These are phyloP conservation scores for Verasper variegatus DNA, from an alignment of 2,113 vertebrate species.

Conservation along the genomic window DNA sequence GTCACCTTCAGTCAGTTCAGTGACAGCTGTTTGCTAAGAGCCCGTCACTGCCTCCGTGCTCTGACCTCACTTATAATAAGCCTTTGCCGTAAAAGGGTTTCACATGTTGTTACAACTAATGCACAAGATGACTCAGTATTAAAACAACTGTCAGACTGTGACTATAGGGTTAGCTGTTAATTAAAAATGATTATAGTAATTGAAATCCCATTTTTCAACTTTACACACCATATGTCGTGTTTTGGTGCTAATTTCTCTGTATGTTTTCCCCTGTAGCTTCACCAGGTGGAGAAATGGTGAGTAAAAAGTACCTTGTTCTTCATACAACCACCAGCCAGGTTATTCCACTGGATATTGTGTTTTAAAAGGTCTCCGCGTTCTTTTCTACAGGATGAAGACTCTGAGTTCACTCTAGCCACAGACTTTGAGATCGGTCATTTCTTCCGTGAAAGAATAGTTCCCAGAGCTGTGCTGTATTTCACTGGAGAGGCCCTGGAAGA, in stretches of 20 bases:
- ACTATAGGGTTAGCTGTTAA: neutral
- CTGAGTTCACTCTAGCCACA: constrained; percentile 91
- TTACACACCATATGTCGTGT: neutral
- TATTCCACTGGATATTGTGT: neutral
- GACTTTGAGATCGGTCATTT: constrained; percentile 99
- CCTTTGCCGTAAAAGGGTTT: constrained; percentile 20
- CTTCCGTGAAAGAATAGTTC: constrained; percentile 96
- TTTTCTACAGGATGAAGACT: constrained; percentile 91
- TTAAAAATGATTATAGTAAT: neutral
- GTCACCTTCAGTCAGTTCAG: constrained; percentile 17
- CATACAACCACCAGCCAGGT: neutral
- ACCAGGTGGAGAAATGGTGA: constrained; percentile 94
- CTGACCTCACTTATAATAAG: constrained; percentile 1
- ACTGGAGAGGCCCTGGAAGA: constrained; percentile 97
- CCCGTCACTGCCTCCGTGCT: neutral
- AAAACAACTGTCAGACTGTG: neutral
- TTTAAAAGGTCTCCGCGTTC: neutral
- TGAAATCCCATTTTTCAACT: neutral
- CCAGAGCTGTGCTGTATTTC: constrained; percentile 96
- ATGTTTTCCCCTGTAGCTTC: constrained; percentile 80
- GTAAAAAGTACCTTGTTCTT: constrained; percentile 53
- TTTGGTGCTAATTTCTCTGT: neutral
- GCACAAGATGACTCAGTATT: neutral
- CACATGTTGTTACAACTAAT: neutral
- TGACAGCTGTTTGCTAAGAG: no score